Base-by-base conservation (phyloP, 2,113 vertebrate genomes). In the Bufo gargarizans region DNA sequence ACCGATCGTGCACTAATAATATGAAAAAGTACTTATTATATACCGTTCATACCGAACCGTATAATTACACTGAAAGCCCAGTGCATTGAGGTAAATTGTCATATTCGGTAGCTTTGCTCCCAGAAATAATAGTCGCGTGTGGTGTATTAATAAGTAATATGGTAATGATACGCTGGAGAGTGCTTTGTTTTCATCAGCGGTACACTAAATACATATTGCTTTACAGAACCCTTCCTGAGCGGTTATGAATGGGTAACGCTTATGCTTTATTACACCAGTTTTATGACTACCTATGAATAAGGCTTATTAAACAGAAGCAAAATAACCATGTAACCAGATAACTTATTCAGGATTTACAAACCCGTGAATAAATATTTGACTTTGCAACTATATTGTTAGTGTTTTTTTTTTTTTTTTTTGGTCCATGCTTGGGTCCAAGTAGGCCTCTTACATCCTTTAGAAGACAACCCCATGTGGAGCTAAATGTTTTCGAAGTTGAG, bases 101-200 rank as follows among this genome's bases (percentile, higher is more conserved):
- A 53, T 53, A n/a, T 50, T 50, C 45, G 0, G 74, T 77, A 81
- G 55, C 55, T 17, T 11, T n/a, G 16, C 43, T 65, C 50, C 55
- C 10, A 14, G 50, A 43, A 65, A 20, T n/a, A 82, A 65, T 82
- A 69, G 13, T 13, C 43, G 19, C 3, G 81, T 53, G 20, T 13
- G 45, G 45, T n/a, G 63, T 83, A 63, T 83, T 83, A 47, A 67
- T 83, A 83, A 45, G 61, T 65, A 83, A 65, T 67, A 65, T n/a
- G 17, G 47, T 65, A 83, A 83, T 69, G 17, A 69, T 53, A 50
- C 45, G 43, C 81, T 22, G 81, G 81, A 71, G 63, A 84, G 81
- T 50, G 13, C 65, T 84, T 84, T 69, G 63, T 83, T 83, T 83
- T 67, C 82, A 22, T n/a, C 20, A 53, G 63, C 82, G 19, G 65